Evolutionary conservation across 2,797 vertebrate genomes (phyloP).

Genomic region (Pampus argenteus): DNA sequence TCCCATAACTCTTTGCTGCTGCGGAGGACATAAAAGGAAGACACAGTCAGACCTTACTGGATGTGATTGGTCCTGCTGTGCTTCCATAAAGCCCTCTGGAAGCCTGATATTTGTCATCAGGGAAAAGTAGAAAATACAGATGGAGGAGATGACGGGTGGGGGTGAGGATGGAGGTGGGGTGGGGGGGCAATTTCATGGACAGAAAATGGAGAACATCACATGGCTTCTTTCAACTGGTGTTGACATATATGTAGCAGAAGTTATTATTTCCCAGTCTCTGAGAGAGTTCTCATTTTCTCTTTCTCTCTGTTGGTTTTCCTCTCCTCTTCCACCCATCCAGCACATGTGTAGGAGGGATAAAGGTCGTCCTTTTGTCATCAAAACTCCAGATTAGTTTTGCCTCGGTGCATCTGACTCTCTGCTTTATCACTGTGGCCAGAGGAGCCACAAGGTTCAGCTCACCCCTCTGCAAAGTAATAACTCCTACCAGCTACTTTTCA

Average conservation of each 20-base stretch:
- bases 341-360: slow-evolving; percentile 81
- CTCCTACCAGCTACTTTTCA: slow-evolving; percentile 71
- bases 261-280: slow-evolving; percentile 76
- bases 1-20: slow-evolving; percentile 68
- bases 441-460: slow-evolving; percentile 78
- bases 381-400: slow-evolving; percentile 86
- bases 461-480: slow-evolving; percentile 78
- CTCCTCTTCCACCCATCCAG: slow-evolving; percentile 65
- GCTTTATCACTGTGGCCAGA: slow-evolving; percentile 82
- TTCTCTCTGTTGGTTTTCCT: slow-evolving; percentile 62
- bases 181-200: slow-evolving; percentile 57
- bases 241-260: slow-evolving; percentile 80
- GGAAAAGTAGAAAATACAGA: slow-evolving; percentile 67
- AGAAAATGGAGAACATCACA: slow-evolving; percentile 71
- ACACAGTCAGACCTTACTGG: slow-evolving; percentile 62
- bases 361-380: slow-evolving; percentile 85
- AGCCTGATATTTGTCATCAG: slow-evolving; percentile 71
- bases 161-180: slow-evolving; percentile 1
- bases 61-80: slow-evolving; percentile 70
- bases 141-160: neutral
- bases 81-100: slow-evolving; percentile 67
- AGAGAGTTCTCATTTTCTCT: slow-evolving; percentile 73
- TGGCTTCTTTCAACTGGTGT: slow-evolving; percentile 58
- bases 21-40: slow-evolving; percentile 66
- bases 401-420: slow-evolving; percentile 80